Base-by-base conservation (phyloP, 2,113 vertebrate genomes). In the Sporophila hypoxantha region DNA sequence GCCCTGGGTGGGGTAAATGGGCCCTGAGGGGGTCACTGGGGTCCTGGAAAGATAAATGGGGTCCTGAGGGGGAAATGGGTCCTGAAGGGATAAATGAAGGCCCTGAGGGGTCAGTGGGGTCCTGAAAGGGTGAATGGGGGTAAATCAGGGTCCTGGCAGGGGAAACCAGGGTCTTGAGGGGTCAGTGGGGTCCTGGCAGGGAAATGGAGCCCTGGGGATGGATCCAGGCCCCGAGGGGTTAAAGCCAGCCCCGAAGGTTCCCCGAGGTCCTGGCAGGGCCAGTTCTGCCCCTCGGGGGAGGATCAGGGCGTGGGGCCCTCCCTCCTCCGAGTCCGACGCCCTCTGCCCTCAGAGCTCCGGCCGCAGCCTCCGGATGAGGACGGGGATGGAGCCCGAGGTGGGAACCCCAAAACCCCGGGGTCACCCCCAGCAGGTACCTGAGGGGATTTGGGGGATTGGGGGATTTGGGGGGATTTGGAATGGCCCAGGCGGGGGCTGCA, bases 381-480 rank as follows among this genome's bases (percentile, higher is more conserved):
- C 19, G 0, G 14, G 10, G 47, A 68, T 8, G 7, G 34, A 68
- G 34, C 34, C 8, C 14, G 2, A 68, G 46, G 66, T 50, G 19
- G 26, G 34, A 50, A 29, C 19, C 26, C 46, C 26, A 22, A 36
- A 36, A 50, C 10, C 34, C 23, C 9, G 1, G 46, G n/a, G 14
- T 36, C 5, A 5, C 65, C 26, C 37, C 25, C n/a, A 29, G 17
- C 0, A 1, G 46, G 65, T 1, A 29, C 18, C 65, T 0, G 4
- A 36, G 44, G 44, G 6, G 18, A 19, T 49, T 10, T 27, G 23
- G 44, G 44, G 32, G 20, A 8, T 14, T 32, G 29, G 52, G 44
- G 44, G 20, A 46, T 46, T 47, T 23, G 47, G 8, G 17, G 52
- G 52, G 30, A 18, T 53, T 30, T 53, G n/a, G n/a, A n/a, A n/a